A percentile compares a stretch with the other conserved stretches of the same genome.
phyloP scores from a whole-genome alignment of 2,113 vertebrate genomes.

The Neodontobutis hainanensis region DNA sequence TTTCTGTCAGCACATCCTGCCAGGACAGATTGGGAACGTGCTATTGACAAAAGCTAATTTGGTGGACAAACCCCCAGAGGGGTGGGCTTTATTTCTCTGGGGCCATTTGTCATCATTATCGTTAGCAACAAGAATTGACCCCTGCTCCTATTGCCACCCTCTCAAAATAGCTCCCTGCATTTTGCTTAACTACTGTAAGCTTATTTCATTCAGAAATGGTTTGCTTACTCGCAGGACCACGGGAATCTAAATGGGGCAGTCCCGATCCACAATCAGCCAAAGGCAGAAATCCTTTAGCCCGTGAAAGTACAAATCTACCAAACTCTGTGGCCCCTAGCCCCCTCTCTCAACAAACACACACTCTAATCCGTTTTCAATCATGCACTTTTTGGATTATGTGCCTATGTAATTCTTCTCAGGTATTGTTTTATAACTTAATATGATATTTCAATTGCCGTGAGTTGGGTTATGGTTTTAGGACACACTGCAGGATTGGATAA shows the following conservation, averaged over 20 bases:
- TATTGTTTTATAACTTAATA: conserved; percentile 78
- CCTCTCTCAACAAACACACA: neutral
- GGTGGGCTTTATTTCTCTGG: conserved; percentile 63
- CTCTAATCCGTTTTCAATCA: conserved; percentile 80
- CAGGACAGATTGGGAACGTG: conserved; percentile 77
- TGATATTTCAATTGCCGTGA: conserved; percentile 74
- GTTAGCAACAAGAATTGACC: conserved; percentile 58
- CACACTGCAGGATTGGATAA: conserved; percentile 57
- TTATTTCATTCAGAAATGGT: conserved; percentile 46
- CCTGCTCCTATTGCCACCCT: conserved; percentile 23
- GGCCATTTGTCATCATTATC: conserved; percentile 72
- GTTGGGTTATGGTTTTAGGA: conserved; percentile 61
- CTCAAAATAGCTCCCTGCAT: conserved; percentile 40
- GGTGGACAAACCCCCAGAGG: conserved; percentile 67
- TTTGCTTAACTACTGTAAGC: conserved; percentile 24
- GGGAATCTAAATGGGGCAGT: conserved; percentile 61
- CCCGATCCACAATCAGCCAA: conserved; percentile 64
- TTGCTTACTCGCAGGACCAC: conserved; percentile 46
- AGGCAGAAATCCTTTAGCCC: conserved; percentile 51
- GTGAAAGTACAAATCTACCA: conserved; percentile 67
- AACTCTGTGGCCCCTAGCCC: conserved; percentile 25
- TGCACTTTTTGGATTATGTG: conserved; percentile 77
- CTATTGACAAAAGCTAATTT: conserved; percentile 85
- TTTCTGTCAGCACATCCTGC: conserved; percentile 75
- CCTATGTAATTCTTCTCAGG: conserved; percentile 72